These are phyloP conservation scores for Acanthosepion esculentum DNA, from an alignment of 2,888 invertebrate genomes.

Conservation along the genomic window DNA sequence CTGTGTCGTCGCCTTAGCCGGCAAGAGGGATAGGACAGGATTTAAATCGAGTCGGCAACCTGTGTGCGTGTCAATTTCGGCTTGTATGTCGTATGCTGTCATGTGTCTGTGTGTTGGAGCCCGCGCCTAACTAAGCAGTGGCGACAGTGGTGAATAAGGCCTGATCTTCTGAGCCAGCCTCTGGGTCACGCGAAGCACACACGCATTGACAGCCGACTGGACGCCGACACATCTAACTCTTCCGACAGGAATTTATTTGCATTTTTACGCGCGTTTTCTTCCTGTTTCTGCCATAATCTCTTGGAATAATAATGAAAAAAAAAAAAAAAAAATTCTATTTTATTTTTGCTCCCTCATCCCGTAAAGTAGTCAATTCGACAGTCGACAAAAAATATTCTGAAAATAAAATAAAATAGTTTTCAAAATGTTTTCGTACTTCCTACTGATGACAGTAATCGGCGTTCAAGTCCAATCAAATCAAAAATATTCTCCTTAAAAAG, in stretches of 20 bases:
- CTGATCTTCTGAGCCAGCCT: neutral
- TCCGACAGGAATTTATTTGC: neutral
- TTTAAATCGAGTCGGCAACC: neutral
- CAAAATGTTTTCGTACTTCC: too few relatives aligned
- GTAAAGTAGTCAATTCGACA: too few relatives aligned
- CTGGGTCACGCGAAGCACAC: constrained; percentile 33
- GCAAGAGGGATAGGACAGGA: too few relatives aligned
- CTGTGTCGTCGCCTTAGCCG: too few relatives aligned
- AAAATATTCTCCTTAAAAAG: too few relatives aligned
- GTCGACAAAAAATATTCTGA: too few relatives aligned
- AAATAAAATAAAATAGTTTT: too few relatives aligned
- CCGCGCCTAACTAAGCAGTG: neutral
- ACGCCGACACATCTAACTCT: neutral
- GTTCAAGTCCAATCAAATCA: too few relatives aligned
- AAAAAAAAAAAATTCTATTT: neutral
- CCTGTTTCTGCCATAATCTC: neutral
- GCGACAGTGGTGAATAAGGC: neutral
- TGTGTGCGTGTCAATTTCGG: neutral
- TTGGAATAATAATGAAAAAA: neutral
- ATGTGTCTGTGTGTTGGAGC: neutral
- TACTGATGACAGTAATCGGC: too few relatives aligned
- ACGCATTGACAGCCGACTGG: neutral
- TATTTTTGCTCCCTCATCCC: too few relatives aligned
- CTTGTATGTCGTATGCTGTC: neutral
- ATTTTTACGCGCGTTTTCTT: neutral